A percentile compares a stretch with the other conserved stretches of the same genome.
Evolutionary conservation across 2,797 vertebrate species (phyloP).

Genomic region (Eurystomus glaucurus): DNA sequence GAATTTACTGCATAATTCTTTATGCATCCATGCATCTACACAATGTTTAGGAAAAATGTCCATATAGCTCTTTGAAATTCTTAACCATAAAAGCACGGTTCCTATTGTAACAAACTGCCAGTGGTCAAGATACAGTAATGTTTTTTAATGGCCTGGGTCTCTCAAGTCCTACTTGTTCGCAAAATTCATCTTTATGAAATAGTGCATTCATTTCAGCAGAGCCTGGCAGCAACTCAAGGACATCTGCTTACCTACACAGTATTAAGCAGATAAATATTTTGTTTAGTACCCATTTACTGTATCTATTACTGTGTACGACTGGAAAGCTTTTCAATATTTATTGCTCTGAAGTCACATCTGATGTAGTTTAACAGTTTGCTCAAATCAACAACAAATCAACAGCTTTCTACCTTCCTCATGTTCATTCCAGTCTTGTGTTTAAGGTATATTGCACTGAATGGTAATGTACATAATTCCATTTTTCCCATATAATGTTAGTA

Average conservation of each 20-base stretch:
- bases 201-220: constrained; percentile 36
- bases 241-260: constrained; percentile 61
- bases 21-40: neutral
- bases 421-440: constrained; percentile 8
- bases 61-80: constrained; percentile 32
- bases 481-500: neutral
- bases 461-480: constrained; percentile 19
- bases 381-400: constrained; percentile 53
- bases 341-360: constrained; percentile 28
- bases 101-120: constrained; percentile 41
- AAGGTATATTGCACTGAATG: neutral
- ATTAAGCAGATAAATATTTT: constrained; percentile 68
- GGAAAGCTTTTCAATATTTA: constrained; percentile 58
- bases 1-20: constrained; percentile 42
- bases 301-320: constrained; percentile 40
- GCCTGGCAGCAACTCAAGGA: constrained; percentile 60
- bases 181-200: constrained; percentile 69
- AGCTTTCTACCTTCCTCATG: neutral
- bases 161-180: constrained; percentile 31
- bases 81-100: neutral
- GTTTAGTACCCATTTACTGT: constrained; percentile 47
- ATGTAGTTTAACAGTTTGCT: constrained; percentile 51
- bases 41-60: constrained; percentile 49
- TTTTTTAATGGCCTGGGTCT: constrained; percentile 57
- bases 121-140: constrained; percentile 51